Conservation (phyloP, 2,888 invertebrate species). For the Diachrysia chrysitis region DNA sequence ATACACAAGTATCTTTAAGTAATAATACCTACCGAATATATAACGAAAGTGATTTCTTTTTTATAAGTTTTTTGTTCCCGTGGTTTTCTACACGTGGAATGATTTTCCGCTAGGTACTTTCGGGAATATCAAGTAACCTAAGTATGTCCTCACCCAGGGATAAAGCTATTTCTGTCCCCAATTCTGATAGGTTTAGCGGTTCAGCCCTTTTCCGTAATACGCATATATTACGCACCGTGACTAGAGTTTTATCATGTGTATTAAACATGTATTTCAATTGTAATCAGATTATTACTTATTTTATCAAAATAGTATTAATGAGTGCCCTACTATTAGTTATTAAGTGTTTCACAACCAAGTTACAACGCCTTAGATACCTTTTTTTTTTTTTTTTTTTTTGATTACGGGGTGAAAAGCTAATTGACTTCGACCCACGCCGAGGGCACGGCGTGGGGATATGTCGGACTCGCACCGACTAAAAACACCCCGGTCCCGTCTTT, state of each 20-base stretch:
- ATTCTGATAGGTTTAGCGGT: slow-evolving; percentile 1
- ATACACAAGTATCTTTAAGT: too few relatives aligned
- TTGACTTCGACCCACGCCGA: too few relatives aligned
- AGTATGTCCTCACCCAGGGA: slow-evolving; percentile 1
- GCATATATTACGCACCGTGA: neutral
- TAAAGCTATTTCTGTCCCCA: slow-evolving; percentile 1
- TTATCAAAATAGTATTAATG: too few relatives aligned
- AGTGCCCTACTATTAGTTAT: slow-evolving; percentile 1
- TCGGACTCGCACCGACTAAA: too few relatives aligned
- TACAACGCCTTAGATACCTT: too few relatives aligned
- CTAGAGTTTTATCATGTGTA: neutral
- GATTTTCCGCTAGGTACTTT: neutral
- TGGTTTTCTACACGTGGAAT: neutral
- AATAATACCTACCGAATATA: too few relatives aligned
- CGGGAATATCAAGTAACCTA: neutral
- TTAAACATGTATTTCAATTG: neutral
- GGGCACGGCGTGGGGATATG: too few relatives aligned
- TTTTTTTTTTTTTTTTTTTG: too few relatives aligned
- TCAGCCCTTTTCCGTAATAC: neutral
- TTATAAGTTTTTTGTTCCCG: too few relatives aligned
- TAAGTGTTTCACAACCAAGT: neutral
- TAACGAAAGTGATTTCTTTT: too few relatives aligned
- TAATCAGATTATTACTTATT: neutral
- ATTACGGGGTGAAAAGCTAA: too few relatives aligned
- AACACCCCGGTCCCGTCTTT: too few relatives aligned